A percentile compares a stretch with the other conserved stretches of the same genome.
Evolutionary conservation across 2,113 vertebrate genomes (phyloP).

Genomic region (Clinocottus analis): DNA sequence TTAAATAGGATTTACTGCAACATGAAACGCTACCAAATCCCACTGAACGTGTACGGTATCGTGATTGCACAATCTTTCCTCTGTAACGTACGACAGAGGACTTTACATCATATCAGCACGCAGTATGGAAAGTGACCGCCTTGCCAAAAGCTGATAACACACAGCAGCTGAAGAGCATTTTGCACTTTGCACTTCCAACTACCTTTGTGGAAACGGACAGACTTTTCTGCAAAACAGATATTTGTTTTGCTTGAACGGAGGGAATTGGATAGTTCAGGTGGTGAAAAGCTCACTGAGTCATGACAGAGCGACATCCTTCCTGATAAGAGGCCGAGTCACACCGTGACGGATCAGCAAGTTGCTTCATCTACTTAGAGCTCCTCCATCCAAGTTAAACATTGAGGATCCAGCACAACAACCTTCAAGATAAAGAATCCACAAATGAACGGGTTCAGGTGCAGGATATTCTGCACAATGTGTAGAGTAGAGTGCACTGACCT

Average conservation of each 20-base stretch:
- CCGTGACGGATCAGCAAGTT: background rate
- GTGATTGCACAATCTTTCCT: background rate
- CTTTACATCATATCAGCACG: background rate
- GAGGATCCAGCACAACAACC: background rate
- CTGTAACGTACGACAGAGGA: background rate
- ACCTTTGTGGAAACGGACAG: background rate
- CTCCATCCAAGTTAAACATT: background rate
- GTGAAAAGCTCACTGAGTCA: no score
- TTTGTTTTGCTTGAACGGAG: background rate
- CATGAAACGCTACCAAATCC: background rate
- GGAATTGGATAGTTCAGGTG: background rate
- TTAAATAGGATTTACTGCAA: background rate
- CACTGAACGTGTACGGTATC: background rate
- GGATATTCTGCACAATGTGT: background rate
- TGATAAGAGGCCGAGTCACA: background rate
- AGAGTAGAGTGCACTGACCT: background rate
- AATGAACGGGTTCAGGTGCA: no score
- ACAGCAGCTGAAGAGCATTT: background rate
- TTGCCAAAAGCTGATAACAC: constrained; percentile 4
- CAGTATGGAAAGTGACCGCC: constrained; percentile 7
- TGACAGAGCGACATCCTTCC: background rate
- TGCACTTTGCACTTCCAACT: background rate
- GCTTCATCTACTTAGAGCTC: background rate
- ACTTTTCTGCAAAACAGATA: background rate
- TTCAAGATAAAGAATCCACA: background rate